phyloP scores from a whole-genome alignment of 1,140 invertebrate genomes.

The Saccostrea echinata region DNA sequence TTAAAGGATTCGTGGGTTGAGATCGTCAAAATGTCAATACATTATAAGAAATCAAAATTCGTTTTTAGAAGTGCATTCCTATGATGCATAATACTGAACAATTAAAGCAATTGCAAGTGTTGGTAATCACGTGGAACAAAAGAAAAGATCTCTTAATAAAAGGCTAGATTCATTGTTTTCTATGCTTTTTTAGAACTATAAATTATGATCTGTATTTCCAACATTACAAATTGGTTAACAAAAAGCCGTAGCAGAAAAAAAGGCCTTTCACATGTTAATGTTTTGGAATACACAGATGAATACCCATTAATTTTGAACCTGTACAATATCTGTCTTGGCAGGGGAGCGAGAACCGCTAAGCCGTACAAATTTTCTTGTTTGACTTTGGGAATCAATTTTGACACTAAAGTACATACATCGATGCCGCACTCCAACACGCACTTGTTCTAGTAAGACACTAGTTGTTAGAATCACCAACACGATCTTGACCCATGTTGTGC shows the following conservation, averaged over 20 bases:
- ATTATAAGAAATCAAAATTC: constrained; percentile 4
- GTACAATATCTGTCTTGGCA: constrained; percentile 8
- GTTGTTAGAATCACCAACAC: constrained; percentile 37
- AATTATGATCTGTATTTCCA: not conserved
- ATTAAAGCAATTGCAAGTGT: too few species aligned
- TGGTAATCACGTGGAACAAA: too few species aligned
- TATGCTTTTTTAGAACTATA: too few species aligned
- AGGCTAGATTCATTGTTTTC: too few species aligned
- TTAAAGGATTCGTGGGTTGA: constrained; percentile 34
- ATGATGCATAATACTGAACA: too few species aligned
- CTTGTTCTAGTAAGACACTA: constrained; percentile 31
- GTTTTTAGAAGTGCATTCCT: not conserved
- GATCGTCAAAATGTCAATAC: constrained; percentile 25
- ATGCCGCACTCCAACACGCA: constrained; percentile 31
- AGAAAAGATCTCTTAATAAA: too few species aligned
- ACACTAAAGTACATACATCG: constrained; percentile 35
- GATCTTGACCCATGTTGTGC: constrained; percentile 44
- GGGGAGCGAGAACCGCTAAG: not conserved
- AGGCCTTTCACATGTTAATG: not conserved
- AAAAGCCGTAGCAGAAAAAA: not conserved
- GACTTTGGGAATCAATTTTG: constrained; percentile 39
- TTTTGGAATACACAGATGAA: not conserved
- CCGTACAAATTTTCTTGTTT: constrained; percentile 44
- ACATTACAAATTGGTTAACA: not conserved
- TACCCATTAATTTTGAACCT: not conserved